Conservation (phyloP, 2,113 vertebrate genomes). For the Scatophagus argus region DNA sequence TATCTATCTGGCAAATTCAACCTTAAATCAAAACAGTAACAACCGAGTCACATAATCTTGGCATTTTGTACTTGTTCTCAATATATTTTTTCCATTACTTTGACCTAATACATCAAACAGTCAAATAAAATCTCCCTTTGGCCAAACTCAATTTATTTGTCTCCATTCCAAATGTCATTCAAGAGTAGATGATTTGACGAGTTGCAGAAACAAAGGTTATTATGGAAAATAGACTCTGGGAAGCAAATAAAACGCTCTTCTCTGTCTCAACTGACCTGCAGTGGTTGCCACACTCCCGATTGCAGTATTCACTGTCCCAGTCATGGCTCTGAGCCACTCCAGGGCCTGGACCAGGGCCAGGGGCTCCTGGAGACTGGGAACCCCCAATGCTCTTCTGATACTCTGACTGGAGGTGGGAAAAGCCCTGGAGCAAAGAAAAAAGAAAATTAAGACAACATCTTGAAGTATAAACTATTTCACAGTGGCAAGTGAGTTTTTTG, state of each 20-base stretch:
- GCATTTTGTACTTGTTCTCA: background rate
- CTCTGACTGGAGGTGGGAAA: constrained; percentile 94
- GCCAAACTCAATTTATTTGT: background rate
- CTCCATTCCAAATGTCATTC: background rate
- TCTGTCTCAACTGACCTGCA: constrained; percentile 88
- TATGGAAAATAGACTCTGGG: background rate
- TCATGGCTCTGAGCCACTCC: constrained; percentile 88
- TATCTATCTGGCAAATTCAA: background rate
- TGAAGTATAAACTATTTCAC: background rate
- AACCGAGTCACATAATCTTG: background rate
- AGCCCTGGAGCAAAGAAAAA: constrained; percentile 84
- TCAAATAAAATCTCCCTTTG: background rate
- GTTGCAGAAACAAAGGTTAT: background rate
- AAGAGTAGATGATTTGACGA: background rate
- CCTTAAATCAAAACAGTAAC: background rate
- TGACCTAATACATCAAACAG: background rate
- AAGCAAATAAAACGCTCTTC: background rate
- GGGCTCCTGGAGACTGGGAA: constrained; percentile 92
- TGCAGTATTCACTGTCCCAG: constrained; percentile 96
- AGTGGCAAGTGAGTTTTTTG: background rate
- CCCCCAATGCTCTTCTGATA: constrained; percentile 93
- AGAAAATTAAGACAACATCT: background rate
- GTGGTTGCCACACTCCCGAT: constrained; percentile 95
- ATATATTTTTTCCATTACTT: background rate
- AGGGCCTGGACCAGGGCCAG: constrained; percentile 84